Evolutionary conservation across 2,113 vertebrate species (phyloP).

Genomic region (Blennius ocellaris): DNA sequence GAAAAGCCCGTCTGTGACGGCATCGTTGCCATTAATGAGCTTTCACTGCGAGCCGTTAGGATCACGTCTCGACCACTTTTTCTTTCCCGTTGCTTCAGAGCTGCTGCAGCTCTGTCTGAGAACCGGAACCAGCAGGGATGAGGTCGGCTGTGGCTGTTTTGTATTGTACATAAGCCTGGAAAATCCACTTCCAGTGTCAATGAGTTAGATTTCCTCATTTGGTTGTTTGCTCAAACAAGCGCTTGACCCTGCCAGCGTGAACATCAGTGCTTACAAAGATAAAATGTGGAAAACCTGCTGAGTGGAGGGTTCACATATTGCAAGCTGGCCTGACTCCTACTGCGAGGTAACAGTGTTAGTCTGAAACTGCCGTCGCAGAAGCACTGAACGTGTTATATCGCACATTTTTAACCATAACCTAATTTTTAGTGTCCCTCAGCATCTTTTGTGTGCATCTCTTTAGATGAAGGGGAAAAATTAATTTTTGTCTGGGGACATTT

Average conservation of each 20-base stretch:
- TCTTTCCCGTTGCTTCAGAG: constrained; percentile 11
- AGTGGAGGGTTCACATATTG: constrained; percentile 21
- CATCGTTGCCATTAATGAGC: constrained; percentile 58
- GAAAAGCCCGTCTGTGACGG: constrained; percentile 49
- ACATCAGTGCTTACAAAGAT: constrained; percentile 17
- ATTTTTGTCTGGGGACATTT: constrained; percentile 39
- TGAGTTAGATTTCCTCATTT: no score
- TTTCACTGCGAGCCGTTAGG: constrained; percentile 24
- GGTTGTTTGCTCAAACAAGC: constrained; percentile 12
- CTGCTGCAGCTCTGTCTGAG: not conserved
- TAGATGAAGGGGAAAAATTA: constrained; percentile 23
- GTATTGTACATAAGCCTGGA: not conserved
- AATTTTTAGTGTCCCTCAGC: constrained; percentile 20
- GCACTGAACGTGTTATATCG: not conserved
- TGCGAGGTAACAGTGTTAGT: not conserved
- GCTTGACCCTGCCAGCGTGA: constrained; percentile 6
- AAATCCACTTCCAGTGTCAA: no score
- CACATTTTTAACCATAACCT: not conserved
- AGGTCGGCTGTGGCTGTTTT: not conserved
- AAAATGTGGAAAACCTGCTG: constrained; percentile 10
- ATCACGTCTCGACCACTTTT: constrained; percentile 6
- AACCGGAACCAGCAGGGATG: constrained; percentile 25
- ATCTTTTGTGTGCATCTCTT: constrained; percentile 35
- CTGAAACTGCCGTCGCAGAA: not conserved
- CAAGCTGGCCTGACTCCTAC: not conserved